These are phyloP conservation scores for Xestobium rufovillosum DNA, from an alignment of 2,888 invertebrate species.

Conservation along the genomic window DNA sequence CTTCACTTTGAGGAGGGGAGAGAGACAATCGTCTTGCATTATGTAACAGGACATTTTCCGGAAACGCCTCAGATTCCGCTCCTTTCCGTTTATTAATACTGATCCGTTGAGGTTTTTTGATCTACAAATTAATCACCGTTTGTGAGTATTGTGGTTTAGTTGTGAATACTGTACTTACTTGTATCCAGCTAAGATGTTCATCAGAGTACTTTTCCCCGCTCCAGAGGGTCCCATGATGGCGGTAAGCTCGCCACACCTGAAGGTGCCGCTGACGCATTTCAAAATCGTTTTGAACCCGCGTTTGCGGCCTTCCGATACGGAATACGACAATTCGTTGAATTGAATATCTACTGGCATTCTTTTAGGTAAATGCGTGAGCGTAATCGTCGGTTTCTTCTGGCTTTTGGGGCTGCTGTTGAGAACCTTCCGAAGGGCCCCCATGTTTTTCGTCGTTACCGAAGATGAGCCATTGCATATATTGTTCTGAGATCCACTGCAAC, in stretches of 20 bases:
- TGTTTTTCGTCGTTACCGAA: slow-evolving; percentile 40
- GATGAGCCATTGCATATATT: slow-evolving; percentile 64
- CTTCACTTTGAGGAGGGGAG: slow-evolving; percentile 82
- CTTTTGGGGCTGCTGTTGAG: slow-evolving; percentile 61
- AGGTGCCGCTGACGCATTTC: slow-evolving; percentile 82
- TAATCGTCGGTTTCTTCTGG: slow-evolving; percentile 64
- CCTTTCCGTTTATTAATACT: slow-evolving; percentile 81
- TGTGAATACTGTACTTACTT: no score
- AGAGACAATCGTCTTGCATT: slow-evolving; percentile 88
- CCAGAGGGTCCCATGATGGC: slow-evolving; percentile 95
- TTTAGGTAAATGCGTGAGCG: slow-evolving; percentile 74
- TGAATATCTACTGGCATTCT: slow-evolving; percentile 86
- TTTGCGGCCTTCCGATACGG: slow-evolving; percentile 75
- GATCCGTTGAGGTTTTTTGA: slow-evolving; percentile 79
- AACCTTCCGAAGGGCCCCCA: slow-evolving; percentile 52
- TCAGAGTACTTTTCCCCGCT: slow-evolving; percentile 72
- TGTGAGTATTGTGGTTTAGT: no score
- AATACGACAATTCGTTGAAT: slow-evolving; percentile 81
- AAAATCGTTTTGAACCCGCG: slow-evolving; percentile 79
- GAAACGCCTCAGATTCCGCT: slow-evolving; percentile 77
- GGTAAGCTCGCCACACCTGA: slow-evolving; percentile 83
- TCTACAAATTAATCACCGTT: no score
- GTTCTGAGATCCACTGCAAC: slow-evolving; percentile 63
- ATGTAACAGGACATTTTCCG: slow-evolving; percentile 94
- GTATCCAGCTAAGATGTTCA: slow-evolving; percentile 85